Evolutionary conservation across 1,140 invertebrate species (phyloP).

Genomic region (Lethrus apterus): DNA sequence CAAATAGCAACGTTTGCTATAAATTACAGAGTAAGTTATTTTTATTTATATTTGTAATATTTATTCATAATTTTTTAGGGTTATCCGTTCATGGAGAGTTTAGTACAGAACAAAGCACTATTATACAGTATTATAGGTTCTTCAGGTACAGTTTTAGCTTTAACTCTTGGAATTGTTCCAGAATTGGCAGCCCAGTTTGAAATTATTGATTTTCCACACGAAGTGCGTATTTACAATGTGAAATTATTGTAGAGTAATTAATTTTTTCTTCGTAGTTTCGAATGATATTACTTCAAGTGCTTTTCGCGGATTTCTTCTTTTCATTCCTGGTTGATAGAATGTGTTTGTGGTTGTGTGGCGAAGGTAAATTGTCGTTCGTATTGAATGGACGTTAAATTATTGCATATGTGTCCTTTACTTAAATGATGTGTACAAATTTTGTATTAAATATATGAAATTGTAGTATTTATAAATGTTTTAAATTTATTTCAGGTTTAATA

Average conservation of each 20-base stretch:
- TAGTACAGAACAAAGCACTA: slow-evolving; percentile 85
- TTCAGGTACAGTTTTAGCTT: slow-evolving; percentile 60
- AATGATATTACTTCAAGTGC: slow-evolving; percentile 64
- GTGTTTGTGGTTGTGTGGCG: slow-evolving; percentile 85
- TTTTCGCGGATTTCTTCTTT: slow-evolving; percentile 75
- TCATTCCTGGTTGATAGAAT: slow-evolving; percentile 76
- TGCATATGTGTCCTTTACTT: not conserved
- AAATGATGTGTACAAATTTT: slow-evolving; percentile 6
- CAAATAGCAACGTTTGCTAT: slow-evolving; percentile 98
- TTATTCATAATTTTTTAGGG: slow-evolving; percentile 58
- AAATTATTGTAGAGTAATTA: slow-evolving; percentile 14
- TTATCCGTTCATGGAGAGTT: slow-evolving; percentile 96
- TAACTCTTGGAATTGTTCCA: slow-evolving; percentile 71
- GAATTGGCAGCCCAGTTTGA: slow-evolving; percentile 76
- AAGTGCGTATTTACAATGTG: slow-evolving; percentile 54
- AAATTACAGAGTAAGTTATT: slow-evolving; percentile 86
- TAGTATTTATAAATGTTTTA: slow-evolving; percentile 11
- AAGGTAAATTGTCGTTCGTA: slow-evolving; percentile 42
- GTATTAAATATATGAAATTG: too few species aligned
- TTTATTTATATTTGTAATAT: slow-evolving; percentile 12
- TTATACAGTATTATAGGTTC: slow-evolving; percentile 81
- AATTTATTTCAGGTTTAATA: too few species aligned
- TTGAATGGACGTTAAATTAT: slow-evolving; percentile 10
- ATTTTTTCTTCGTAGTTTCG: slow-evolving; percentile 67
- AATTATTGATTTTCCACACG: slow-evolving; percentile 79